Evolutionary conservation across 2,888 invertebrate genomes (phyloP), one percentile per base, ranked within the genome.

Genomic region (Lumbricus terrestris): DNA sequence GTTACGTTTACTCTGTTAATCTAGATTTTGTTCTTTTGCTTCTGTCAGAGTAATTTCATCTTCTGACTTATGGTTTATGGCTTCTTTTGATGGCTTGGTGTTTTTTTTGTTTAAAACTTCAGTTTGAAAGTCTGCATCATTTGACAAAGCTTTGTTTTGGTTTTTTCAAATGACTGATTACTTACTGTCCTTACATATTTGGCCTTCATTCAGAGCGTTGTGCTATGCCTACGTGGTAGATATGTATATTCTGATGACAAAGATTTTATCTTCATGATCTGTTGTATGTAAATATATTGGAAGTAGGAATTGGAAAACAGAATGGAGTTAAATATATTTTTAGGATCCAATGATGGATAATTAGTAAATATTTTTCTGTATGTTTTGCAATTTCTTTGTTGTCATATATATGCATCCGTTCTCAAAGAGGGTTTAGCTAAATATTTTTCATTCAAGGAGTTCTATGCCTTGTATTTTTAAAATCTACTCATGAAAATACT

Each of bases 81-180:
- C 69, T 69, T 69, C 69, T 69, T 69, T 69, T 69, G 69, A 69
- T 69, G 69, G 69, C 69, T 69, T n/a, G 69, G 69, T n/a, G n/a
- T 69, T n/a, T 69, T n/a, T 69, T 69, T 69, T 69, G 69, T 69
- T 69, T 69, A 69, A 29, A 69, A n/a, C 69, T 69, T 69, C 69
- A n/a, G 8, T n/a, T 69, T n/a, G 29, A n/a, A n/a, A n/a, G n/a
- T n/a, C 23, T 69, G 69, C 29, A 69, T 69, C 29, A 16, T 29
- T 69, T 69, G 29, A 69, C 69, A n/a, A n/a, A n/a, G n/a, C 1
- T 8, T 29, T 69, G 11, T n/a, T 69, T n/a, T n/a, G 29, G n/a
- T 29, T 69, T 69, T 69, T 4, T 29, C n/a, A n/a, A 0, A 15
- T 13, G 4, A n/a, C 16, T 0, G 8, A 29, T 69, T 29, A 69